These are phyloP conservation scores for Mus spretus DNA, from an alignment of 2,797 vertebrate species.

Conservation along the genomic window DNA sequence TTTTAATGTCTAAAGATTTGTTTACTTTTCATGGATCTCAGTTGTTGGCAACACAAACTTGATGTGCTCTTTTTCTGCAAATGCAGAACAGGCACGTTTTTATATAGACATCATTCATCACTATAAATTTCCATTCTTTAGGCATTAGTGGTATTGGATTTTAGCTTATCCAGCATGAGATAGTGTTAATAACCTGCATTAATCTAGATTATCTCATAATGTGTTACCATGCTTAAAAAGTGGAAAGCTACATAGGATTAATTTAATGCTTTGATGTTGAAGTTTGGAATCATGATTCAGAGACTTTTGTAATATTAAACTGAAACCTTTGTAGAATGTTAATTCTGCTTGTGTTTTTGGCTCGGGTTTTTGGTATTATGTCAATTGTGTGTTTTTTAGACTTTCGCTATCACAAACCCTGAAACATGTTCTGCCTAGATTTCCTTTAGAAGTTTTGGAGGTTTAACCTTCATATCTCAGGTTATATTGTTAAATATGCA, in stretches of 20 bases:
- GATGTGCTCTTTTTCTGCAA: neutral
- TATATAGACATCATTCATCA: conserved; percentile 71
- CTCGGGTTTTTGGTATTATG: neutral
- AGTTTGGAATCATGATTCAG: neutral
- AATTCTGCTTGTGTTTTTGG: neutral
- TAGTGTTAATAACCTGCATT: conserved; percentile 52
- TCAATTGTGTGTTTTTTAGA: neutral
- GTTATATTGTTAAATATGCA: neutral
- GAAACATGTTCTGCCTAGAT: neutral
- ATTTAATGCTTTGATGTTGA: conserved; percentile 4
- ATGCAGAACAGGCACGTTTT: neutral
- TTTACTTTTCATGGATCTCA: neutral
- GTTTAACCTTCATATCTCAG: neutral
- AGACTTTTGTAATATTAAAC: neutral
- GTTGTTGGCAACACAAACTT: neutral
- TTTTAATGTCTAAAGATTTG: neutral
- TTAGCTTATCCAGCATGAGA: conserved; percentile 64
- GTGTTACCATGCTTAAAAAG: neutral
- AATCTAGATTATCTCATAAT: neutral
- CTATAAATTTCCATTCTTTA: conserved; percentile 81
- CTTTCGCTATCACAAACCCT: neutral
- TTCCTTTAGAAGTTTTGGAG: neutral
- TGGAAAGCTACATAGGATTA: neutral
- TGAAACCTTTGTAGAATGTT: neutral
- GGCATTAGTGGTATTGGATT: conserved; percentile 71